Percentiles rank a stretch among this genome's conserved stretches.
phyloP scores from a whole-genome alignment of 2,888 invertebrate genomes.

The Brachypalpus laphriformis region DNA sequence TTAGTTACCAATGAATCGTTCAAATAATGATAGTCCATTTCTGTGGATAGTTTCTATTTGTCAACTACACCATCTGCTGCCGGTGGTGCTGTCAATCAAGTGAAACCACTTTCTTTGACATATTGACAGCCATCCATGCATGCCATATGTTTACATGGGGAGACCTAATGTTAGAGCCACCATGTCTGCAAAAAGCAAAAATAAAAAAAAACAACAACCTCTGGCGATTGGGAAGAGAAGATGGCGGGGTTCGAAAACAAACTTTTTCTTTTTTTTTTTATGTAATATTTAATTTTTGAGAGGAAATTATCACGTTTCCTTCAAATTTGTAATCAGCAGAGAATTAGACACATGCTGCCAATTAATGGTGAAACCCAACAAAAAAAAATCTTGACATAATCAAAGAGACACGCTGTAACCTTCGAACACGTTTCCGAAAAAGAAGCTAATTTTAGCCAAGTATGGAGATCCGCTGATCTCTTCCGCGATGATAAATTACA shows the following conservation, averaged over 20 bases:
- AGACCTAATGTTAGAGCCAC: neutral
- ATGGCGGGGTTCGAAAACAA: too few relatives aligned
- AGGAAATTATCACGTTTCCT: conserved; percentile 19
- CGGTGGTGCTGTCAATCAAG: conserved; percentile 28
- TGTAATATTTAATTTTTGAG: conserved; percentile 7
- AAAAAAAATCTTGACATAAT: conserved; percentile 3
- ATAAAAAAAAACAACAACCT: too few relatives aligned
- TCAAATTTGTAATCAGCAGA: conserved; percentile 1
- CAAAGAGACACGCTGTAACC: conserved; percentile 25
- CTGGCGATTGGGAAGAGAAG: too few relatives aligned
- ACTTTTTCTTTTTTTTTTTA: conserved; percentile 9
- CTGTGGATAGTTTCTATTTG: conserved; percentile 17
- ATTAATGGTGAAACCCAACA: conserved; percentile 18
- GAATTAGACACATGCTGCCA: conserved; percentile 29
- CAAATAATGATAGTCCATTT: conserved; percentile 6
- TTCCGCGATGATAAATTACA: conserved; percentile 28
- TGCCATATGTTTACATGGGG: neutral
- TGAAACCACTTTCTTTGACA: conserved; percentile 45
- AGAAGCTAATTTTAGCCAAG: neutral
- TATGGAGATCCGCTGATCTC: neutral
- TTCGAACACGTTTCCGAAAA: conserved; percentile 21
- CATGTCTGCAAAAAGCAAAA: conserved; percentile 1
- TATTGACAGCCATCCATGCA: conserved; percentile 20
- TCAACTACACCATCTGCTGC: neutral
- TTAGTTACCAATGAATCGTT: conserved; percentile 1